Percentiles rank a stretch among this genome's conserved stretches.
Conservation (phyloP, 1,140 invertebrate genomes). For the Drosophila orena region DNA sequence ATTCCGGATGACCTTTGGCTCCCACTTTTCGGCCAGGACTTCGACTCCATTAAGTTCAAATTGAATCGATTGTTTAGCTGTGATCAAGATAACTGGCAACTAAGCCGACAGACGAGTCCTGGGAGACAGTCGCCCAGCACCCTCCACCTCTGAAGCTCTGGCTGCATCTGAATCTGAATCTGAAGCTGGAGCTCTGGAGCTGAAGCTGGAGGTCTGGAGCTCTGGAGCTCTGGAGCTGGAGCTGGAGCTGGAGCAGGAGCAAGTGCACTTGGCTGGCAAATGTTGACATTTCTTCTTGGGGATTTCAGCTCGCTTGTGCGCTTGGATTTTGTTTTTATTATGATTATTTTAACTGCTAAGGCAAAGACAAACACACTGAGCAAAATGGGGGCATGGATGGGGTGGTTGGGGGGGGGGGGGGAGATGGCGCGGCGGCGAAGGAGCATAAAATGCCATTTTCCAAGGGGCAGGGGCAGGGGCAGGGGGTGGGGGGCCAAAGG, state of each 20-base stretch:
- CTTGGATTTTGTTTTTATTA: constrained; percentile 78
- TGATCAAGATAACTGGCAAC: constrained; percentile 68
- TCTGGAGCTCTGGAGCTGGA: constrained; percentile 31
- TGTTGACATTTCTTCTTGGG: constrained; percentile 74
- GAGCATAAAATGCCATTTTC: constrained; percentile 79
- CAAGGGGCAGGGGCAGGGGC: background rate
- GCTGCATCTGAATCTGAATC: background rate
- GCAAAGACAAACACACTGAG: constrained; percentile 66
- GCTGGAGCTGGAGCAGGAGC: constrained; percentile 30
- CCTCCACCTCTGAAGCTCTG: background rate
- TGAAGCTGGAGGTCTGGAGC: constrained; percentile 13
- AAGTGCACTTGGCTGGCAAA: constrained; percentile 72
- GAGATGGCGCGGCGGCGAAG: background rate
- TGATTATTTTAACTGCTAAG: constrained; percentile 80
- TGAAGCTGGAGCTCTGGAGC: constrained; percentile 33
- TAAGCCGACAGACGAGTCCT: constrained; percentile 60
- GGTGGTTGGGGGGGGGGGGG: too few relatives aligned
- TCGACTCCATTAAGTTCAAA: constrained; percentile 71
- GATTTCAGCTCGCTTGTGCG: constrained; percentile 49
- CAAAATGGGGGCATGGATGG: background rate
- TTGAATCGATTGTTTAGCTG: constrained; percentile 74
- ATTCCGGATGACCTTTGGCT: background rate
- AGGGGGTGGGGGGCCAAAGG: too few relatives aligned
- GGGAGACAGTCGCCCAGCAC: constrained; percentile 18
- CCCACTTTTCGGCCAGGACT: constrained; percentile 24